Base-by-base conservation (phyloP, 2,113 vertebrate species). In the Pituophis catenifer region DNA sequence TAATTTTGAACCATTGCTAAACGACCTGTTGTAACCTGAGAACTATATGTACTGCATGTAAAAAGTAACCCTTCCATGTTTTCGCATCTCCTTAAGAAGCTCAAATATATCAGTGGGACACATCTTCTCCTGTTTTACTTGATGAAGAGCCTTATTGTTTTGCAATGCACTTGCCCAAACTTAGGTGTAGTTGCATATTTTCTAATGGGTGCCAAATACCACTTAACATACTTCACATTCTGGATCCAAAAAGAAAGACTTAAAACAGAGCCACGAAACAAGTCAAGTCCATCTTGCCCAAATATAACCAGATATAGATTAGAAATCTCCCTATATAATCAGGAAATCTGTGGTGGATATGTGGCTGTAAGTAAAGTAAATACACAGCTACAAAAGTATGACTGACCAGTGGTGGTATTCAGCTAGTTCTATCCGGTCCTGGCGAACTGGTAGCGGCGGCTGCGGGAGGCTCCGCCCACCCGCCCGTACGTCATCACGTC, bases 191-290 rank as follows among this genome's bases (percentile, higher is more conserved):
- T 9, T 89, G 59, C 3, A 53, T 13, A 52, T 70, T 50, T 21
- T 92, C 24, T 17, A 57, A 92, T 13, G 17, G 44, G 24, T n/a
- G 65, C 94, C 0, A 44, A 44, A 13, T 55, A 17, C 33, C 92
- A 23, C 15, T 93, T 90, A 19, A 88, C 26, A 44, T 92, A 94
- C 55, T 85, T 89, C 15, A 91, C 85, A 52, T 89, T 89, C 86
- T 92, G 85, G 65, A 85, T 53, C 88, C 87, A 93, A 91, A 93
- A 93, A 94, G 91, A 94, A 86, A 5, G 23, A 59, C 59, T 90
- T 95, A 91, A 88, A 92, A 15, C 81, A 93, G 86, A 95, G 44
- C 94, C 89, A 91, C 91, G 93, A 26, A 94, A 54, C 8, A 89
- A 86, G 48, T 81, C n/a, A 85, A 57, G 55, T 48, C 10, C 24